These are phyloP conservation scores for Tokudaia muenninki DNA, from an alignment of 2,797 vertebrate species.

Conservation along the genomic window DNA sequence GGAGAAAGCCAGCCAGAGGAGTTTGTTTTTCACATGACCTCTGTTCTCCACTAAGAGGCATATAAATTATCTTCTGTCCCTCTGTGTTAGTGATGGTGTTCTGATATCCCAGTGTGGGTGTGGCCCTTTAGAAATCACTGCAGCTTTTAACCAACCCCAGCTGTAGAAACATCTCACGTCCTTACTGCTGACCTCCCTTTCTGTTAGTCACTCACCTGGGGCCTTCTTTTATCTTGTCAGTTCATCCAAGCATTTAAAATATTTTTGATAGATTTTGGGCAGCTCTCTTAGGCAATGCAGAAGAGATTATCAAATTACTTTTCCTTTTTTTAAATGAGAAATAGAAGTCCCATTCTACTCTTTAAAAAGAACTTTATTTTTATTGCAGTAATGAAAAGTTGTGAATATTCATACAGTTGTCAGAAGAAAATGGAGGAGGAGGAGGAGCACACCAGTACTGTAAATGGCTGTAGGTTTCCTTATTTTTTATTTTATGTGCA, in stretches of 20 bases:
- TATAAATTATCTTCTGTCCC: not conserved
- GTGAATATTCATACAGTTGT: not conserved
- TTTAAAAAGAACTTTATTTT: slow-evolving; percentile 64
- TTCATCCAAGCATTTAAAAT: slow-evolving; percentile 24
- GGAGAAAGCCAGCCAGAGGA: not conserved
- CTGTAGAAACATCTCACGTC: not conserved
- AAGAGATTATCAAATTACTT: not conserved
- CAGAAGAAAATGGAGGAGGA: not conserved
- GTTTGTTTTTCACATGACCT: not conserved
- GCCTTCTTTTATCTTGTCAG: not conserved
- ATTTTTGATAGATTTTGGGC: not conserved
- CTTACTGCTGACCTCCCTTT: not conserved
- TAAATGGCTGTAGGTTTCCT: not conserved
- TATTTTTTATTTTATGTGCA: not conserved
- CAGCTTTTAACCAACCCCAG: not conserved
- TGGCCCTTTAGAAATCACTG: not conserved
- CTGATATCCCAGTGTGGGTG: not conserved
- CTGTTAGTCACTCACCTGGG: not conserved
- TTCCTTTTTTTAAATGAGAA: slow-evolving; percentile 11
- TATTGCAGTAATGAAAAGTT: slow-evolving; percentile 30
- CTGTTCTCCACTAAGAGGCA: not conserved
- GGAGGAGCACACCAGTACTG: not conserved
- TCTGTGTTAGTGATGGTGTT: not conserved
- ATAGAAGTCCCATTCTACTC: not conserved
- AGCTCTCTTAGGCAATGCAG: not conserved